Evolutionary conservation across 2,888 invertebrate genomes (phyloP).

Genomic region (Timema podura): DNA sequence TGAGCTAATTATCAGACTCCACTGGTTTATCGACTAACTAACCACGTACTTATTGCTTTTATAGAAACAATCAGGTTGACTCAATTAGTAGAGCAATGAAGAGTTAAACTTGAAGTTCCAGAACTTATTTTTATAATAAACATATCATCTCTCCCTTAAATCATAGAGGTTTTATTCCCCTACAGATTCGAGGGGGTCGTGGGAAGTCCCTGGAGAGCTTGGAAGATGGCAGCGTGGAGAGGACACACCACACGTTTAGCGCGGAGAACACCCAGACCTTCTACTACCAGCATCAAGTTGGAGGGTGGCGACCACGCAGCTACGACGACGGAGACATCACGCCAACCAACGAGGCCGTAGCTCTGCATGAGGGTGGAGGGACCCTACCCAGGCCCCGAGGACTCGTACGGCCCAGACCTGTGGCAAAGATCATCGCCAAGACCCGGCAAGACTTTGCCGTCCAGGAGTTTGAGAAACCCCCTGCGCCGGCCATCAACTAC

Average conservation of each 20-base stretch:
- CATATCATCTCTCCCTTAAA: conserved; percentile 13
- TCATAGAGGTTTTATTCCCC: conserved; percentile 27
- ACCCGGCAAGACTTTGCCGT: conserved; percentile 31
- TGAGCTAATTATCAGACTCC: too few species aligned
- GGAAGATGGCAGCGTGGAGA: conserved; percentile 55
- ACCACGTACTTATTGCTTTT: too few species aligned
- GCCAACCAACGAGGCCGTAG: conserved; percentile 60
- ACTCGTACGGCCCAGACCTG: conserved; percentile 72
- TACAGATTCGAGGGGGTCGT: conserved; percentile 68
- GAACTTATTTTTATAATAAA: background rate
- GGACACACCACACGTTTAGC: conserved; percentile 48
- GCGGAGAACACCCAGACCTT: conserved; percentile 59
- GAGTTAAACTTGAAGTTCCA: too few species aligned
- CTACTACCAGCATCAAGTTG: conserved; percentile 44
- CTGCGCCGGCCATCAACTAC: conserved; percentile 31
- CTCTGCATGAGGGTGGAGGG: conserved; percentile 66
- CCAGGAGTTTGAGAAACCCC: conserved; percentile 27
- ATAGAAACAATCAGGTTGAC: too few species aligned
- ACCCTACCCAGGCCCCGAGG: conserved; percentile 83
- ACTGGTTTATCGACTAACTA: too few species aligned
- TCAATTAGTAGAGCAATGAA: too few species aligned
- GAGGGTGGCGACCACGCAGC: conserved; percentile 63
- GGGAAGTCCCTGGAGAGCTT: conserved; percentile 82
- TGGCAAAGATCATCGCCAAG: conserved; percentile 62
- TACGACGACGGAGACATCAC: conserved; percentile 90